phyloP scores from a whole-genome alignment of 2,888 invertebrate species.

The Drosophila antonietae region DNA sequence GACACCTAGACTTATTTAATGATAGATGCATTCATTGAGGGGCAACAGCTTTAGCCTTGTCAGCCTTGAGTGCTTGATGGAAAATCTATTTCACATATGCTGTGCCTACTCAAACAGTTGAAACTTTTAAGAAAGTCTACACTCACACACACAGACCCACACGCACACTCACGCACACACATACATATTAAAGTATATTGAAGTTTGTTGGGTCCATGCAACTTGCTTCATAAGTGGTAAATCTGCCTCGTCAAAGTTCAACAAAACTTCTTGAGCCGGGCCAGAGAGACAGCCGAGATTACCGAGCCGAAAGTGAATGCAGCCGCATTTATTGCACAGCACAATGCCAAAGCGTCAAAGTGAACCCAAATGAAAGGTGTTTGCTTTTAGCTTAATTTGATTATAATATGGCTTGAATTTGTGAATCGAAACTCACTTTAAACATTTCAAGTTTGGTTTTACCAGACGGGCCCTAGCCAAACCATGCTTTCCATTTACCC shows the following conservation, averaged over 20 bases:
- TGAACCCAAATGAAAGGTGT: constrained; percentile 1
- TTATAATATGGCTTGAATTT: constrained; percentile 8
- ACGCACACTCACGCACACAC: not conserved
- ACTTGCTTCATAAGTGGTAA: constrained; percentile 33
- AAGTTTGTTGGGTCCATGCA: constrained; percentile 27
- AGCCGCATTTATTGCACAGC: constrained; percentile 33
- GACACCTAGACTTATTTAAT: not conserved
- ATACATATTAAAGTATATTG: constrained; percentile 13
- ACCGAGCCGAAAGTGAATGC: constrained; percentile 3
- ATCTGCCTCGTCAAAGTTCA: constrained; percentile 35
- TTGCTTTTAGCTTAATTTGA: constrained; percentile 6
- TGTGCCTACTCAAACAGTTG: constrained; percentile 19
- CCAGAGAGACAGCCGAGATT: constrained; percentile 7
- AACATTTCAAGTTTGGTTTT: not conserved
- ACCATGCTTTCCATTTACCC: not conserved
- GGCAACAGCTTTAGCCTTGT: not conserved
- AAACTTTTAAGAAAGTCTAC: constrained; percentile 37
- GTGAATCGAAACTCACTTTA: not conserved
- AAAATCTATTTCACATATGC: constrained; percentile 3
- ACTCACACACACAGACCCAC: not conserved
- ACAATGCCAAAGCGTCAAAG: constrained; percentile 23
- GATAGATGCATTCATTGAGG: not conserved
- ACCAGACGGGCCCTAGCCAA: not conserved
- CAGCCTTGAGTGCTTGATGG: constrained; percentile 1
- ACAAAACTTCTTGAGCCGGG: constrained; percentile 29